Evolutionary conservation across 2,888 invertebrate genomes (phyloP), one percentile per base, ranked within the genome.

Genomic region (Noctua comes): DNA sequence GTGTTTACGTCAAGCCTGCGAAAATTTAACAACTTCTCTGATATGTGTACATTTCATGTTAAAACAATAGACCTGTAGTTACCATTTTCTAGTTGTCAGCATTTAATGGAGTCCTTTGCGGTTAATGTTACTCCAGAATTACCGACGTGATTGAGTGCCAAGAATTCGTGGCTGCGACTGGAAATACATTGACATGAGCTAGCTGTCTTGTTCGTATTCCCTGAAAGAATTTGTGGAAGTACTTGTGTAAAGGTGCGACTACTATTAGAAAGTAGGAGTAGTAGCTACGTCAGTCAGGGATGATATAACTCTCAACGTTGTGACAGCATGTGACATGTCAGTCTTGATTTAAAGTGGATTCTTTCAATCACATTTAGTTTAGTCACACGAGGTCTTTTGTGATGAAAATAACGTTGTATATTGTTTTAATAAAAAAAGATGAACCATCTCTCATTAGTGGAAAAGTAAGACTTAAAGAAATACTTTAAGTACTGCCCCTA

Each of bases 1-100:
- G 85, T 95, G 94, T 95, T 95, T 96, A 95, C 93, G 90, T 91
- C 90, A 90, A 82, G 88, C 87, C 89, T 88, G 88, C 83, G 88
- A 89, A 91, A 91, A 90, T 92, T 90, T 92, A 93, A 93, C 91
- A 88, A 92, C 91, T 90, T 88, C 85, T 88, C 86, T 66, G 64
- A 73, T 80, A 84, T 73, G 68, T 86, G 27, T 83, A 81, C 73
- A 80, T 83, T 84, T 73, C n/a, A 82, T 73, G 76, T 51, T 76
- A 78, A 81, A 88, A 83, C 83, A 85, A 85, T 84, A 84, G 79
- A 83, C 51, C 40, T 80, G 48, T 73, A 76, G 80, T 83, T 85
- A 84, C 54, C 71, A 76, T 78, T 83, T 79, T 72, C 86, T 76
- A 78, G 79, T 76, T 81, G 82, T 80, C 68, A 80, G 72, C 31